Conservation (phyloP, 1,140 invertebrate species). For the Neodiprion virginianus region DNA sequence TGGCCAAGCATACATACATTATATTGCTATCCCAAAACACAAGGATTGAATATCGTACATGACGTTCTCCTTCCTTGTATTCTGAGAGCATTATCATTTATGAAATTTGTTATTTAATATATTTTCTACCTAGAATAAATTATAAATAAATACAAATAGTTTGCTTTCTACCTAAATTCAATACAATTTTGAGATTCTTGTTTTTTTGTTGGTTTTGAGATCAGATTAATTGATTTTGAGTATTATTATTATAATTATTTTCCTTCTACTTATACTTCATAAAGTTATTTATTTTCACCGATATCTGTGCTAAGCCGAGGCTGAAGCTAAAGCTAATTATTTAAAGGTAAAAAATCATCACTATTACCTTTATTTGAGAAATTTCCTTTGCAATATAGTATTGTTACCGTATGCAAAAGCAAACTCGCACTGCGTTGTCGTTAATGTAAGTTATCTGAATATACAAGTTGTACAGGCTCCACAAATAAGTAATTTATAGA, state of each 20-base stretch:
- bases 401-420: too few species aligned
- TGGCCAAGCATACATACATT: not conserved
- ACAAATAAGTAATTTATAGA: too few species aligned
- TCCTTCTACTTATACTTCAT: conserved; percentile 5
- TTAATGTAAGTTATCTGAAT: too few species aligned
- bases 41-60: not conserved
- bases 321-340: conserved; percentile 29
- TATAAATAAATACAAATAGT: conserved; percentile 62
- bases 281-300: conserved; percentile 5
- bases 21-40: conserved; percentile 8
- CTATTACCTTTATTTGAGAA: conserved; percentile 21
- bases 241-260: conserved; percentile 42
- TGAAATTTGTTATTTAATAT: conserved; percentile 55
- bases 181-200: conserved; percentile 52
- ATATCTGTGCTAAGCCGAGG: not conserved
- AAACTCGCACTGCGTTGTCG: too few species aligned
- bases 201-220: conserved; percentile 25
- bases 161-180: conserved; percentile 60
- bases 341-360: conserved; percentile 33
- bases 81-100: conserved; percentile 23
- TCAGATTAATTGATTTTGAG: conserved; percentile 48
- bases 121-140: conserved; percentile 62
- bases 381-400: conserved; percentile 34
- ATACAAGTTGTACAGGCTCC: too few species aligned
- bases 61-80: not conserved